These are phyloP conservation scores for Verasper variegatus DNA, from an alignment of 2,113 vertebrate genomes.

Conservation along the genomic window DNA sequence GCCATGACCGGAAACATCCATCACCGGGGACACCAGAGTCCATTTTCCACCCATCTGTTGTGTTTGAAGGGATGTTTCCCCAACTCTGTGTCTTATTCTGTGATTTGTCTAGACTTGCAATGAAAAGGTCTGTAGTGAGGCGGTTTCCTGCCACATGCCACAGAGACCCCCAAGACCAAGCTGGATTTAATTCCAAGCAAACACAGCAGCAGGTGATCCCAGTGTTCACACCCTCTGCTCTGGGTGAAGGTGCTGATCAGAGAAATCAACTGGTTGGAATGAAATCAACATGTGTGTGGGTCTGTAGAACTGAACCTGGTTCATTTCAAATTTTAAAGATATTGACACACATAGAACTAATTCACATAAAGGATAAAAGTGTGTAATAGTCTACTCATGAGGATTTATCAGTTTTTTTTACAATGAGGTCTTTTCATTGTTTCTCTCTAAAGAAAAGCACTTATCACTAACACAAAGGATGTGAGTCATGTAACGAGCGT, in stretches of 20 bases:
- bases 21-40: background rate
- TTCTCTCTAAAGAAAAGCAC: constrained; percentile 27
- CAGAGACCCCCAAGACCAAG: constrained; percentile 13
- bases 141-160: constrained; percentile 36
- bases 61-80: background rate
- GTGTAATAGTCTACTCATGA: too few species aligned
- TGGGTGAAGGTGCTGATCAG: constrained; percentile 55
- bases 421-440: background rate
- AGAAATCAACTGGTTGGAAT: constrained; percentile 43
- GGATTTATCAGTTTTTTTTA: too few species aligned
- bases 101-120: background rate
- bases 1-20: background rate
- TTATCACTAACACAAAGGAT: constrained; percentile 39
- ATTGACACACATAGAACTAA: too few species aligned
- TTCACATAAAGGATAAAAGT: too few species aligned
- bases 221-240: constrained; percentile 44
- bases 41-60: background rate
- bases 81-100: background rate
- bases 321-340: too few species aligned
- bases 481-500: background rate
- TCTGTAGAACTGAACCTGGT: too few species aligned
- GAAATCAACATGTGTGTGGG: background rate
- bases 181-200: constrained; percentile 36
- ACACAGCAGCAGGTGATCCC: constrained; percentile 54
- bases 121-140: background rate